A percentile compares a stretch with the other conserved stretches of the same genome.
Conservation (phyloP, 2,888 invertebrate species). For the Patella ulyssiponensis region DNA sequence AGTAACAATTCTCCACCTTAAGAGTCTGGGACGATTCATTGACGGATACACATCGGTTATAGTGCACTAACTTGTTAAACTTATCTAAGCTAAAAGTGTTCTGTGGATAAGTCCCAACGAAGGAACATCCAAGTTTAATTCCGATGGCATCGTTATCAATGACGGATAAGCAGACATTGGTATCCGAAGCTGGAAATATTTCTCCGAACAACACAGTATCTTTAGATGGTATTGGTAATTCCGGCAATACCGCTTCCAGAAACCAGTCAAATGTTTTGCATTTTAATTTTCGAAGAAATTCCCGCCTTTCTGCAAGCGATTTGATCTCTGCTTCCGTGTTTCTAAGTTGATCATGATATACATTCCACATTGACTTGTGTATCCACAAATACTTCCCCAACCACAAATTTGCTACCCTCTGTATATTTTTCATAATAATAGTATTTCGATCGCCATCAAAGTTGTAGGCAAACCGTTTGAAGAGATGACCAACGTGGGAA, state of each 20-base stretch:
- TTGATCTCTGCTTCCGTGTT: constrained; percentile 38
- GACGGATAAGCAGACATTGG: too few species aligned
- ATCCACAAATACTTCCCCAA: constrained; percentile 6
- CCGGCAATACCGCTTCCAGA: constrained; percentile 94
- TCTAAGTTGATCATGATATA: constrained; percentile 14
- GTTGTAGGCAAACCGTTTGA: constrained; percentile 93
- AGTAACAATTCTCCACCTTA: too few species aligned
- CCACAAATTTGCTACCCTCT: constrained; percentile 17
- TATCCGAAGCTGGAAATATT: constrained; percentile 16
- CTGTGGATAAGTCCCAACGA: too few species aligned
- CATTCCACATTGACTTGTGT: background rate
- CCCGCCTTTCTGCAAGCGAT: constrained; percentile 74
- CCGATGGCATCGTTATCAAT: too few species aligned
- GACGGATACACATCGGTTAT: too few species aligned
- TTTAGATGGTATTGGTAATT: constrained; percentile 72
- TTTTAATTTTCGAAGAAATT: constrained; percentile 83
- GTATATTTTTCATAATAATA: constrained; percentile 10
- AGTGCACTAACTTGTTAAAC: too few species aligned
- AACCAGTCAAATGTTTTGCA: constrained; percentile 98
- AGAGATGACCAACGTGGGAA: constrained; percentile 39
- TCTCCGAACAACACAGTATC: constrained; percentile 48
- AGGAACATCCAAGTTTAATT: too few species aligned
- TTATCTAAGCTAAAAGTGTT: too few species aligned
- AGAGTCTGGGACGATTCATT: too few species aligned
- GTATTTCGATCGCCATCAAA: constrained; percentile 68